Evolutionary conservation across 2,797 vertebrate genomes (phyloP).

Genomic region (Aplochiton taeniatus): DNA sequence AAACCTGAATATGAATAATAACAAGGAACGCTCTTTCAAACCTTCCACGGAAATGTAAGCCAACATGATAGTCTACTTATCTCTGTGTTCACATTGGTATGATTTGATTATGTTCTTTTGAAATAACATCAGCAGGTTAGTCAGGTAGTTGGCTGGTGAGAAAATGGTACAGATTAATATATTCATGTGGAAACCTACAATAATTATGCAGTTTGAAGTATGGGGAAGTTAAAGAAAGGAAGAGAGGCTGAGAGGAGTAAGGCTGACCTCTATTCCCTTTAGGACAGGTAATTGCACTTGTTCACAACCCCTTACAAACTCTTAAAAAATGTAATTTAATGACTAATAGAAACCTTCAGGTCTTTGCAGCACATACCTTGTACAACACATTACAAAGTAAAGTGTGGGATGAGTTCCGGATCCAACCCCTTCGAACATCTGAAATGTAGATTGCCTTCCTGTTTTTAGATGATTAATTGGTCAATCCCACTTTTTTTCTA

Average conservation of each 20-base stretch:
- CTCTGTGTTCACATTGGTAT: too few relatives aligned
- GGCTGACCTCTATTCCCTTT: constrained; percentile 30
- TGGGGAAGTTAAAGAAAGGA: background rate
- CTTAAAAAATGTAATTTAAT: constrained; percentile 36
- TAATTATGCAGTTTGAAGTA: constrained; percentile 12
- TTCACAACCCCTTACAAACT: constrained; percentile 35
- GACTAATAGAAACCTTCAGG: constrained; percentile 17
- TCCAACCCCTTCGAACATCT: constrained; percentile 50
- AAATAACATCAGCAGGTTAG: background rate
- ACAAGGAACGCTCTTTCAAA: too few relatives aligned
- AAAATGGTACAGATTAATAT: background rate
- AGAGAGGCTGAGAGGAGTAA: background rate
- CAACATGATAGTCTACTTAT: too few relatives aligned
- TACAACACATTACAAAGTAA: constrained; percentile 24
- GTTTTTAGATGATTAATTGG: constrained; percentile 12
- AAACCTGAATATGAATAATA: too few relatives aligned
- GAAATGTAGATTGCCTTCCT: constrained; percentile 49
- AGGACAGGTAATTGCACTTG: constrained; percentile 23
- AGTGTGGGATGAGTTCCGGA: constrained; percentile 26
- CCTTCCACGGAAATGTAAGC: too few relatives aligned
- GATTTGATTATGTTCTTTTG: too few relatives aligned
- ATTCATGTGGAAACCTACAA: too few relatives aligned
- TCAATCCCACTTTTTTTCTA: too few relatives aligned
- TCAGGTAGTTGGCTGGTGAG: background rate
- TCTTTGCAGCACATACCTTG: constrained; percentile 9